These are phyloP conservation scores for Podarcis raffonei DNA, from an alignment of 2,113 vertebrate species.

Conservation along the genomic window DNA sequence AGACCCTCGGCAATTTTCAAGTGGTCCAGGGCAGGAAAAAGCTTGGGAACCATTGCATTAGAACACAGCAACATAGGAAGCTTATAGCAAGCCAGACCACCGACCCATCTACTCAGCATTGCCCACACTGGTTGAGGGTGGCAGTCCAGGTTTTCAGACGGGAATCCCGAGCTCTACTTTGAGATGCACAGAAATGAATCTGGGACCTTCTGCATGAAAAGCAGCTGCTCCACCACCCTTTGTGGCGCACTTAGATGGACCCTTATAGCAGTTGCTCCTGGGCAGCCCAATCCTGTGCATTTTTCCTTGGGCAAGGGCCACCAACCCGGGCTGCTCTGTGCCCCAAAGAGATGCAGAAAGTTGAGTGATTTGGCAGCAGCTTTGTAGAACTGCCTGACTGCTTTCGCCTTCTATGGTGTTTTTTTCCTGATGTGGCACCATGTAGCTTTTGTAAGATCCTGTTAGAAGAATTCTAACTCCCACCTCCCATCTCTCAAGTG, in stretches of 20 bases:
- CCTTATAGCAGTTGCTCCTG: too few species aligned
- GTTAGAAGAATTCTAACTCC: background rate
- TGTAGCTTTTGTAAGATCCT: background rate
- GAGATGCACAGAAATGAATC: too few species aligned
- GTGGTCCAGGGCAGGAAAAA: background rate
- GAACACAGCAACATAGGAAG: too few species aligned
- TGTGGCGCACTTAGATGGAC: too few species aligned
- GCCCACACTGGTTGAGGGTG: too few species aligned
- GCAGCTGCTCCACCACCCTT: too few species aligned
- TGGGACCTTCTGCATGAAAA: too few species aligned
- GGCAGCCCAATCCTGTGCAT: too few species aligned
- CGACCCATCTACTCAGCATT: too few species aligned
- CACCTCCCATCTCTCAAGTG: background rate
- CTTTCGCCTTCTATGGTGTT: constrained; percentile 7
- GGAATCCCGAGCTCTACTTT: too few species aligned
- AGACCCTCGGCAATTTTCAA: background rate
- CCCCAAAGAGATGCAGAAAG: background rate
- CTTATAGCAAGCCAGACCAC: too few species aligned
- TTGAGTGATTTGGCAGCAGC: background rate
- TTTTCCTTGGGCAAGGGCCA: background rate
- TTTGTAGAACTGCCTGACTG: constrained; percentile 18
- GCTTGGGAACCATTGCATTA: background rate
- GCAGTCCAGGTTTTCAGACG: too few species aligned
- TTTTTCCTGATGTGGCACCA: background rate
- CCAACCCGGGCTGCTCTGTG: background rate